Evolutionary conservation across 2,797 vertebrate genomes (phyloP).

Genomic region (Allobates femoralis): DNA sequence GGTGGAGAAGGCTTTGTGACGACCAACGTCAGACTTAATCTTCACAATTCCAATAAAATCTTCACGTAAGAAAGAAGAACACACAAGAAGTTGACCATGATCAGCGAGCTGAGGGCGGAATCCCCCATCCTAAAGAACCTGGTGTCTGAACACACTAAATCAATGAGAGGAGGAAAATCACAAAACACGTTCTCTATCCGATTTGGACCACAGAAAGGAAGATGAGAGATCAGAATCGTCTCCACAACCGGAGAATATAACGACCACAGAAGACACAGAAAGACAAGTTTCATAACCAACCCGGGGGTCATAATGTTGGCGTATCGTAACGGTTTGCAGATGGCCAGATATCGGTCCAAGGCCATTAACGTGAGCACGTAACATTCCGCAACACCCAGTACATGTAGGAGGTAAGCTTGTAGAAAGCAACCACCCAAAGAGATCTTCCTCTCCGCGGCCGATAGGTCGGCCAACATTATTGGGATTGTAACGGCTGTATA

Average conservation of each 20-base stretch:
- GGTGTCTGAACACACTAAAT: conserved; percentile 70
- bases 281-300: conserved; percentile 58
- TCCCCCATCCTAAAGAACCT: conserved; percentile 70
- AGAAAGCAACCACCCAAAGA: conserved; percentile 63
- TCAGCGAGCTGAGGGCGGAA: conserved; percentile 69
- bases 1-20: conserved; percentile 76
- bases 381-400: conserved; percentile 63
- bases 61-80: conserved; percentile 75
- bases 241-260: conserved; percentile 65
- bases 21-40: conserved; percentile 68
- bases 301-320: conserved; percentile 66
- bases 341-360: conserved; percentile 38
- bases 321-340: conserved; percentile 60
- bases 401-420: conserved; percentile 70
- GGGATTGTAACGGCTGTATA: conserved; percentile 64
- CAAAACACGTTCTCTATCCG: conserved; percentile 69
- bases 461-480: conserved; percentile 57
- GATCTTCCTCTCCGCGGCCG: conserved; percentile 54
- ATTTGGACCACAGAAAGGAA: conserved; percentile 71
- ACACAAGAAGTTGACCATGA: conserved; percentile 73
- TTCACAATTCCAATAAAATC: conserved; percentile 72
- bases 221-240: conserved; percentile 57
- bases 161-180: conserved; percentile 71
- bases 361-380: conserved; percentile 39
- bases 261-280: conserved; percentile 64